A percentile compares a stretch with the other conserved stretches of the same genome.
phyloP scores from a whole-genome alignment of 2,888 invertebrate species.

The Latrodectus elegans region DNA sequence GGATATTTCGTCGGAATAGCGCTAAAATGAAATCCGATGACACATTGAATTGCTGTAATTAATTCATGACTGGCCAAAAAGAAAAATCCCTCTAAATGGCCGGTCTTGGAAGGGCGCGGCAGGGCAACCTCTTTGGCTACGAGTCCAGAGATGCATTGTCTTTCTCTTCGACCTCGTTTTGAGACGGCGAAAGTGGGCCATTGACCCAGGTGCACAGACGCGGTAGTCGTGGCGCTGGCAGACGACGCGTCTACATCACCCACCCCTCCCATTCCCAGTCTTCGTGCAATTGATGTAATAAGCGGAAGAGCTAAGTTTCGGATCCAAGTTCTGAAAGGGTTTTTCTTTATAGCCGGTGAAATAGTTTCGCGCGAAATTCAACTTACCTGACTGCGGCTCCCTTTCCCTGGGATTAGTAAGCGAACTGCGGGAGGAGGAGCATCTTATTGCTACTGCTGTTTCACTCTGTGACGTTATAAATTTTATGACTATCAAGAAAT shows the following conservation, averaged over 20 bases:
- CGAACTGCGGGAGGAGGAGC: neutral
- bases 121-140: neutral
- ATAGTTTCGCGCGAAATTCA: neutral
- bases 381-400: neutral
- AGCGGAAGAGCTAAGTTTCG: neutral
- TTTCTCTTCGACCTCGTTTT: conserved; percentile 32
- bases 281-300: conserved; percentile 9
- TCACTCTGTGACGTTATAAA: no score
- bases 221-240: conserved; percentile 53
- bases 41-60: no score
- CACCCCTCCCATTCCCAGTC: conserved; percentile 6
- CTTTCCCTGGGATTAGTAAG: neutral
- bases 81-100: neutral
- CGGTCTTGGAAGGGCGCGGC: neutral
- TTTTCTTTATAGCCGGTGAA: neutral
- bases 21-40: no score
- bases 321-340: neutral
- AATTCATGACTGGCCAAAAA: no score
- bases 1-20: no score
- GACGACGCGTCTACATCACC: conserved; percentile 34
- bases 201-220: conserved; percentile 60
- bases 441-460: no score
- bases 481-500: no score
- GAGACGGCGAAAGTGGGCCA: conserved; percentile 57
- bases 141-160: conserved; percentile 37